Evolutionary conservation across 2,888 invertebrate species (phyloP).

Genomic region (Lasioglossum marginatum): DNA sequence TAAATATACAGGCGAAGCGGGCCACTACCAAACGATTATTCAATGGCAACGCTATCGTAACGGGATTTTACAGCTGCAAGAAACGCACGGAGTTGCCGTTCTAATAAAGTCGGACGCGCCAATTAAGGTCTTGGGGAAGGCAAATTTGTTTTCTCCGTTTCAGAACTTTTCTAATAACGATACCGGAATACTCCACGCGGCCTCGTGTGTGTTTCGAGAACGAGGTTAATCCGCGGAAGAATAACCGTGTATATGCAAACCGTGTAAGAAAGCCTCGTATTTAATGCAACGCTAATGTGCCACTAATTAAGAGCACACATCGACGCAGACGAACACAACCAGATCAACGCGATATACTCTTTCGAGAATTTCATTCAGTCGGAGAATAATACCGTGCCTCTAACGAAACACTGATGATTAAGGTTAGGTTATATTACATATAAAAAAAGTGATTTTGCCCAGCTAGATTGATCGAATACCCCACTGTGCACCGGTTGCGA

Average conservation of each 20-base stretch:
- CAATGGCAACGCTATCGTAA: background rate
- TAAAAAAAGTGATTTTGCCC: too few species aligned
- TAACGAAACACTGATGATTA: background rate
- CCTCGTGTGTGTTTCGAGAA: background rate
- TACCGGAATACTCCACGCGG: background rate
- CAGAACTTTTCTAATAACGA: slow-evolving; percentile 1
- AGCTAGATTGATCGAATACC: too few species aligned
- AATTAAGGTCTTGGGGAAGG: background rate
- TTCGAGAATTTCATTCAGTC: background rate
- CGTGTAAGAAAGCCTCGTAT: background rate
- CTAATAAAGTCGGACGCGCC: slow-evolving; percentile 5
- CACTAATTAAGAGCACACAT: slow-evolving; percentile 4
- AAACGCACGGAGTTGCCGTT: background rate
- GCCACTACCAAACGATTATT: background rate
- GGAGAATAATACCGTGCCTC: background rate
- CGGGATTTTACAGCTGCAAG: background rate
- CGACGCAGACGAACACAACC: background rate
- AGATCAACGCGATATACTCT: background rate
- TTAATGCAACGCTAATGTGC: background rate
- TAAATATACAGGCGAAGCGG: background rate
- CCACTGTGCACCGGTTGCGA: background rate
- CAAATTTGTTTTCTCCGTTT: background rate
- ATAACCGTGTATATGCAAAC: background rate
- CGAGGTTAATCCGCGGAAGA: background rate
- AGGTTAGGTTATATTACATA: too few species aligned